A percentile compares a stretch with the other conserved stretches of the same genome.
Evolutionary conservation across 1,140 invertebrate species (phyloP).

Genomic region (Drosophila sucinea): DNA sequence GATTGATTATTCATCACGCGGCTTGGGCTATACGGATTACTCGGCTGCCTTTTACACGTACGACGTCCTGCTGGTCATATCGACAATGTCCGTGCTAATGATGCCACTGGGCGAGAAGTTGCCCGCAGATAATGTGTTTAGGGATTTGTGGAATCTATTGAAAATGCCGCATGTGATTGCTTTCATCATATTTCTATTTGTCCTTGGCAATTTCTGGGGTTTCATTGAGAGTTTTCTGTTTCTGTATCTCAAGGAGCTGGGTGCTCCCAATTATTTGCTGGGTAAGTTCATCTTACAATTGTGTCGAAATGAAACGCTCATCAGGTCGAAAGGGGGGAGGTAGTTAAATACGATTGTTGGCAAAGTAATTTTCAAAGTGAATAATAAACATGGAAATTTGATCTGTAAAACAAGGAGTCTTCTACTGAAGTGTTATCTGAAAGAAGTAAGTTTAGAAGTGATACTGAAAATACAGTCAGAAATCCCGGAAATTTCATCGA

Average conservation of each 20-base stretch:
- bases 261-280: constrained; percentile 90
- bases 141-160: constrained; percentile 88
- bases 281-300: constrained; percentile 84
- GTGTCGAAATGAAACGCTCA: no score
- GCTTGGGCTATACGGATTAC: constrained; percentile 89
- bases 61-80: constrained; percentile 87
- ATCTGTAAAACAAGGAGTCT: no score
- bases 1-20: constrained; percentile 87
- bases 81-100: constrained; percentile 87
- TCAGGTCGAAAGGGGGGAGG: no score
- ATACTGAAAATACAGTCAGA: no score
- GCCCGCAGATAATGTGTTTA: constrained; percentile 88
- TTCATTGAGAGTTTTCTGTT: constrained; percentile 94
- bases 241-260: constrained; percentile 91
- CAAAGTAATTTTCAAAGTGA: no score
- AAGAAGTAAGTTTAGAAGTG: no score
- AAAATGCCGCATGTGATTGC: constrained; percentile 89
- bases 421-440: no score
- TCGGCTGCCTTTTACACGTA: constrained; percentile 91
- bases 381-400: no score
- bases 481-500: no score
- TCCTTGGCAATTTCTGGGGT: constrained; percentile 91
- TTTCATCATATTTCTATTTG: constrained; percentile 90
- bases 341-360: no score
- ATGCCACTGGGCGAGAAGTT: constrained; percentile 89